Conservation (phyloP, 2,113 vertebrate genomes). For the Sminthopsis crassicaudata region DNA sequence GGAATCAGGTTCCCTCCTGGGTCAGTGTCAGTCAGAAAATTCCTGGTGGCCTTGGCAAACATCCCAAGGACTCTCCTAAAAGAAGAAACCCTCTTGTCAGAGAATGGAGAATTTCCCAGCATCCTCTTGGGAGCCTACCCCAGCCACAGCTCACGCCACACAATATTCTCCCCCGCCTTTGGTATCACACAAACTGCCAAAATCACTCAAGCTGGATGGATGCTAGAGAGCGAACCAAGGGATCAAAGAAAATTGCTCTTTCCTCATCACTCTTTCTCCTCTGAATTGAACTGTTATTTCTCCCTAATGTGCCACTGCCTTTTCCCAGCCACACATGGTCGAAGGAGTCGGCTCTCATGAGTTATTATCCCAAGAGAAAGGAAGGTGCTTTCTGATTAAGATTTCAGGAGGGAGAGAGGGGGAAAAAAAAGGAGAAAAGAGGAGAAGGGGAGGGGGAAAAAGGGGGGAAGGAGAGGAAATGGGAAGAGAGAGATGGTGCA, state of each 20-base stretch:
- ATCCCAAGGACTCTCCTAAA: slow-evolving; percentile 81
- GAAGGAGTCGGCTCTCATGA: not conserved
- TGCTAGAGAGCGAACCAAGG: not conserved
- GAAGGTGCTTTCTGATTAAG: not conserved
- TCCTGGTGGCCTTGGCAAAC: slow-evolving; percentile 94
- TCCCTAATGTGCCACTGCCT: not conserved
- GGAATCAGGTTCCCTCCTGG: slow-evolving; percentile 89
- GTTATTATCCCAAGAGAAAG: not conserved
- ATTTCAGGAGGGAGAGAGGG: not conserved
- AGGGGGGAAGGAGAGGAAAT: too few relatives aligned
- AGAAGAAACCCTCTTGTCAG: not conserved
- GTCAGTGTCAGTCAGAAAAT: slow-evolving; percentile 92
- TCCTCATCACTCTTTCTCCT: not conserved
- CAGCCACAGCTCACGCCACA: not conserved
- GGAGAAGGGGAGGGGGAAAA: too few relatives aligned
- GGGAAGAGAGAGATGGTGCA: fast-evolving
- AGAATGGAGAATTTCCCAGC: not conserved
- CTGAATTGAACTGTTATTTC: not conserved
- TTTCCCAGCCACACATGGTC: not conserved
- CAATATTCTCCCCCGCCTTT: not conserved
- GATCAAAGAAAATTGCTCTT: not conserved
- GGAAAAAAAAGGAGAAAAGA: not conserved
- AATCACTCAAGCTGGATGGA: not conserved
- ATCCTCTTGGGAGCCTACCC: not conserved
- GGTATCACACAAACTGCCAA: not conserved